A percentile compares a stretch with the other conserved stretches of the same genome.
phyloP scores from a whole-genome alignment of 2,797 vertebrate genomes.

The Scleropages formosus region DNA sequence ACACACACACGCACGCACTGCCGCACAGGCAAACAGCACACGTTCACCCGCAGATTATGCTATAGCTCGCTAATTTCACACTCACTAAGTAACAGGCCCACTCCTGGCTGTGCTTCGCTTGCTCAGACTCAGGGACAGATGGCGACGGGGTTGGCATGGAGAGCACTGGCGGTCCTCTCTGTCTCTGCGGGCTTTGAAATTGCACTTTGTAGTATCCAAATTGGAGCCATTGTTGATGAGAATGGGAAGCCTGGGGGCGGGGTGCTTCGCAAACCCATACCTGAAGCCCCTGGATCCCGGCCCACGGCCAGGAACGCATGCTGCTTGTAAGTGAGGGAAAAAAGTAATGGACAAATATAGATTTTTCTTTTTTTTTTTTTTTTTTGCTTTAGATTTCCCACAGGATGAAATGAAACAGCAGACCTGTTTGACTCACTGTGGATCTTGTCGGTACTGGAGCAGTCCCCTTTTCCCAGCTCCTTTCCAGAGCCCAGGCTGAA shows the following conservation, averaged over 20 bases:
- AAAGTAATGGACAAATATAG: neutral
- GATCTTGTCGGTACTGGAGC: neutral
- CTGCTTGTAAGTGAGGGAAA: slow-evolving; percentile 14
- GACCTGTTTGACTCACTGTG: neutral
- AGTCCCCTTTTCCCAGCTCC: neutral
- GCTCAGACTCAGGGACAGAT: slow-evolving; percentile 77
- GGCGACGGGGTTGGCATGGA: slow-evolving; percentile 71
- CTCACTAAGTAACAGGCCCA: slow-evolving; percentile 61
- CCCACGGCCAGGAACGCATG: neutral
- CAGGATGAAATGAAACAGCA: neutral
- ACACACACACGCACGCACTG: slow-evolving; percentile 52
- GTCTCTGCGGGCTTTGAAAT: slow-evolving; percentile 58
- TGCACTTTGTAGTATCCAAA: slow-evolving; percentile 56
- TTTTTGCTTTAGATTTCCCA: slow-evolving; percentile 6
- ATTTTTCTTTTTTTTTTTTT: slow-evolving; percentile 19
- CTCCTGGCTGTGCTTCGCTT: slow-evolving; percentile 61
- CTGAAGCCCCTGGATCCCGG: neutral
- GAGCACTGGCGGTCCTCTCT: slow-evolving; percentile 60
- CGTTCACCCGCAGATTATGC: slow-evolving; percentile 16
- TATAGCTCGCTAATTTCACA: slow-evolving; percentile 68
- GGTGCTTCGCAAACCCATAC: slow-evolving; percentile 41
- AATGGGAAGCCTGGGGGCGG: slow-evolving; percentile 44
- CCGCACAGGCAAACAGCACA: slow-evolving; percentile 57
- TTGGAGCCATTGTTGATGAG: slow-evolving; percentile 32
- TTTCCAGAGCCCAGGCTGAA: no score